Conservation (phyloP, 2,797 vertebrate species). For the Schizopygopsis pylzovi region DNA sequence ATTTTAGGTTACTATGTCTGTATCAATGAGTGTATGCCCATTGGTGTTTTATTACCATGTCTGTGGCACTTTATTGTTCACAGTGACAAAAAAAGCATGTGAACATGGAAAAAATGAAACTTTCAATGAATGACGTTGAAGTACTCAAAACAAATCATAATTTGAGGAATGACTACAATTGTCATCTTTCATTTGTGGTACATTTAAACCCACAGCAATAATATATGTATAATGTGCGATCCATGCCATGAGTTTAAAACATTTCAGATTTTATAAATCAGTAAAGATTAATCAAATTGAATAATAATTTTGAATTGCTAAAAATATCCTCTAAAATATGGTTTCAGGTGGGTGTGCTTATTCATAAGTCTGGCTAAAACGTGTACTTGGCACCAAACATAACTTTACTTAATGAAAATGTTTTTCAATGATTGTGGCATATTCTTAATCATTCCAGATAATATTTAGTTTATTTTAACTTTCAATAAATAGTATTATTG, state of each 20-base stretch:
- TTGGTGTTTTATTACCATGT: conserved; percentile 74
- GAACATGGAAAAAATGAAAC: conserved; percentile 65
- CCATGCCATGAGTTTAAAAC: conserved; percentile 55
- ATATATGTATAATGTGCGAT: conserved; percentile 58
- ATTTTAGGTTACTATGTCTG: conserved; percentile 48
- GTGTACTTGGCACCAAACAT: background rate
- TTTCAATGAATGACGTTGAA: conserved; percentile 60
- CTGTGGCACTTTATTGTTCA: conserved; percentile 69
- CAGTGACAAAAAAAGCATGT: conserved; percentile 71
- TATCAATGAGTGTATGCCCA: conserved; percentile 66
- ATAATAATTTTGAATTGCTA: conserved; percentile 43
- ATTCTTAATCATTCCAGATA: conserved; percentile 2
- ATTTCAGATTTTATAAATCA: conserved; percentile 44
- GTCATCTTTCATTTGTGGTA: conserved; percentile 38
- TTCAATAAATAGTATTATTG: conserved; percentile 26
- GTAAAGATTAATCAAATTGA: conserved; percentile 33
- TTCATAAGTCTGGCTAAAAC: background rate
- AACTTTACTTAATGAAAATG: background rate
- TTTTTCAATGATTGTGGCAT: background rate
- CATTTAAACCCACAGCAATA: conserved; percentile 59
- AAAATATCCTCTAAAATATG: background rate
- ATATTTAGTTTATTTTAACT: conserved; percentile 3
- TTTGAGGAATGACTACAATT: conserved; percentile 43
- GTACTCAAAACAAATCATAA: conserved; percentile 55
- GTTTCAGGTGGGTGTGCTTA: background rate